Percentiles rank a stretch among this genome's conserved stretches.
Conservation (phyloP, 2,797 vertebrate species). For the Pipistrellus pygmaeus region DNA sequence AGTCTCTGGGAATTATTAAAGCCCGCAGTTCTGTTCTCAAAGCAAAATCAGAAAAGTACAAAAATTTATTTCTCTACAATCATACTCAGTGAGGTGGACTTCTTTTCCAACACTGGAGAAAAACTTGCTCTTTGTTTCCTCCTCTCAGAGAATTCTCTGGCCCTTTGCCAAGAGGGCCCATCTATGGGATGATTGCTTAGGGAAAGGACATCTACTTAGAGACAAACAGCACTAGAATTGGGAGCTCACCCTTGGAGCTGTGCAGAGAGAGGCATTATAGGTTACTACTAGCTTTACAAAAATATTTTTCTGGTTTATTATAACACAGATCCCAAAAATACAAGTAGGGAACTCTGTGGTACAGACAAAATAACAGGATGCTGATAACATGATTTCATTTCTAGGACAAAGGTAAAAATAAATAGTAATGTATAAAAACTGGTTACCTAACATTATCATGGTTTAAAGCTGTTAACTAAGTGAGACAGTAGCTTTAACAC, state of each 20-base stretch:
- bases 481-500: conserved; percentile 7
- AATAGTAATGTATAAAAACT: conserved; percentile 48
- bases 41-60: conserved; percentile 34
- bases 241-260: neutral
- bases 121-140: neutral
- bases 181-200: neutral
- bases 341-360: neutral
- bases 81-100: neutral
- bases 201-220: neutral
- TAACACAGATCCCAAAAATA: neutral
- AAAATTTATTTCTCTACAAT: conserved; percentile 36
- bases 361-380: conserved; percentile 21
- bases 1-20: neutral
- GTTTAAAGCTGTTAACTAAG: conserved; percentile 45
- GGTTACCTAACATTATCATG: conserved; percentile 33
- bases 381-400: conserved; percentile 47
- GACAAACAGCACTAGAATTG: neutral
- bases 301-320: conserved; percentile 36
- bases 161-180: conserved; percentile 43
- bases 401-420: conserved; percentile 37
- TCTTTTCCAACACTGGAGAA: neutral
- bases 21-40: neutral
- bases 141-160: neutral
- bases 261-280: neutral
- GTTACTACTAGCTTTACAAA: conserved; percentile 33